A percentile compares a stretch with the other conserved stretches of the same genome.
phyloP scores from a whole-genome alignment of 2,888 invertebrate genomes.

The Melanotus villosus region DNA sequence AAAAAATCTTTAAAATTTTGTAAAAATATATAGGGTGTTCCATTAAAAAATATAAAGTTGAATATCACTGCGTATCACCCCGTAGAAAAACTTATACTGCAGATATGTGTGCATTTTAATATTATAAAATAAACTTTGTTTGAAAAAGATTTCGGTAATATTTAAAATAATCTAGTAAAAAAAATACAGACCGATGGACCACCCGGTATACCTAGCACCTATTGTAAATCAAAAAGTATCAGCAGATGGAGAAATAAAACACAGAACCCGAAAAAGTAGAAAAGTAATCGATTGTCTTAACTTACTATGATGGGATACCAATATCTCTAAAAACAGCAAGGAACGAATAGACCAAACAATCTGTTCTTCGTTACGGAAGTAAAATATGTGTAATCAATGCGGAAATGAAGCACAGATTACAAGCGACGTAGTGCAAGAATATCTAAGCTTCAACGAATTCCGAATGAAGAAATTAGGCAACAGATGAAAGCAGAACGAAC shows the following conservation, averaged over 20 bases:
- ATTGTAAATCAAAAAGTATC: slow-evolving; percentile 9
- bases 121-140: too few species aligned
- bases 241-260: slow-evolving; percentile 17
- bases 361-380: slow-evolving; percentile 5
- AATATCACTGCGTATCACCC: too few species aligned
- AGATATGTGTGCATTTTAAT: too few species aligned
- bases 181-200: too few species aligned
- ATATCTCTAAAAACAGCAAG: slow-evolving; percentile 9
- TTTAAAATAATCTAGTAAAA: slow-evolving; percentile 31
- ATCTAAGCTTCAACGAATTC: too few species aligned
- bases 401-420: not conserved
- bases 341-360: slow-evolving; percentile 5
- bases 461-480: too few species aligned
- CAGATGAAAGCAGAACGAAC: not conserved
- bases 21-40: too few species aligned
- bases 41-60: too few species aligned
- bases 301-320: slow-evolving; percentile 22
- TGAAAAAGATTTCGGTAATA: too few species aligned
- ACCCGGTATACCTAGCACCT: slow-evolving; percentile 15
- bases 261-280: slow-evolving; percentile 3
- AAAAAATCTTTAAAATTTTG: too few species aligned
- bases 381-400: not conserved
- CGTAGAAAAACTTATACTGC: too few species aligned
- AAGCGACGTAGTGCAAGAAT: not conserved
- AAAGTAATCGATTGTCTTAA: too few species aligned